Base-by-base conservation (phyloP, 2,797 vertebrate genomes). In the Crypturellus tataupa region DNA sequence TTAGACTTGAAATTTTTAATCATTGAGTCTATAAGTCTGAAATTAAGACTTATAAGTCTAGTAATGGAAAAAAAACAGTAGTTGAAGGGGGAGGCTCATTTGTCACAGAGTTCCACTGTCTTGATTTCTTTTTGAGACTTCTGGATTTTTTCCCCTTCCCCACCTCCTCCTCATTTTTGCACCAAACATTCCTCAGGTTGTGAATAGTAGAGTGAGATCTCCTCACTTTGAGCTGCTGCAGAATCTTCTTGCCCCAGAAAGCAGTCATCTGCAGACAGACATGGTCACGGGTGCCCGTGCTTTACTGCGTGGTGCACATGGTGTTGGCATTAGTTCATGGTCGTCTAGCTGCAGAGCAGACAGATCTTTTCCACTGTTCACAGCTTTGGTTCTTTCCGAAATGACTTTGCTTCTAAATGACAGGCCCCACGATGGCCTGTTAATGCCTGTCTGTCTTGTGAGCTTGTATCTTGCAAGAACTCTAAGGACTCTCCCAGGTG, bases 1-100 rank as follows among this genome's bases (percentile, higher is more conserved):
- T 78, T 75, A 65, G 69, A 27, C 18, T 79, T 91, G 65, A 76
- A 62, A 46, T 69, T 78, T 80, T 83, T 31, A 27, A 39, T 68
- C 25, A 37, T 89, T 49, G 27, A 69, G 37, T 72, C 21, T 77
- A 12, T 18, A 37, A 8, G 19, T n/a, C 42, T 37, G 39, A 23
- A 4, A 9, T 25, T 49, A 49, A 49, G 47, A 49, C 12, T 24
- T 49, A 49, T 47, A 49, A 49, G 23, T 13, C 47, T 25, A 49
- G 47, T 49, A 49, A 25, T 49, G 23, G 7, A 24, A 42, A 29
- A 5, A 9, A 5, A 31, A 10, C 23, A 60, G 0, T 19, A 70
- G 24, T 29, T 90, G 53, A 87, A 85, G 44, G 20, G 18, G 42
- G 71, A 27, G 40, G 2, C 20, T 83, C 14, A 62, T 76, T 90